Evolutionary conservation across 2,888 invertebrate species (phyloP).

Genomic region (Hydraecia micacea): DNA sequence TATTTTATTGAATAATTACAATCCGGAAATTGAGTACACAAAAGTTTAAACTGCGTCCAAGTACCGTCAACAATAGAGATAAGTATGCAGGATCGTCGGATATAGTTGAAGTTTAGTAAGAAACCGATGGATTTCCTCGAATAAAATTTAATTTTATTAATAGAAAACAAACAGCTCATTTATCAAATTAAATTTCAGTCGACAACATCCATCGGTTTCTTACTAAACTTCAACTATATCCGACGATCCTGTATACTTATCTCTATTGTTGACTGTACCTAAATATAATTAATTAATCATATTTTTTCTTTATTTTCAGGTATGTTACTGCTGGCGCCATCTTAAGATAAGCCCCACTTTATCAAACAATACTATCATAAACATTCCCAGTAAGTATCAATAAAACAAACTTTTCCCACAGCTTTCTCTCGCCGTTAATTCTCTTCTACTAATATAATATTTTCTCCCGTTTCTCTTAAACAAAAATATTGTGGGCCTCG

Average conservation of each 20-base stretch:
- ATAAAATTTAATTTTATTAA: too few relatives aligned
- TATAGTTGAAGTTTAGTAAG: too few relatives aligned
- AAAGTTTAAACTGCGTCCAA: background rate
- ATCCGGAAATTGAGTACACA: background rate
- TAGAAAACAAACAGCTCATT: too few relatives aligned
- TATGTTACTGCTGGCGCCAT: constrained; percentile 64
- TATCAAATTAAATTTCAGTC: too few relatives aligned
- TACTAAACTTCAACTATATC: too few relatives aligned
- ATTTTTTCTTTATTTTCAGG: constrained; percentile 68
- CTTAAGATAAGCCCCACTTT: constrained; percentile 31
- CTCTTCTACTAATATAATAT: constrained; percentile 52
- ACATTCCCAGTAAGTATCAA: constrained; percentile 54
- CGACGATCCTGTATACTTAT: too few relatives aligned
- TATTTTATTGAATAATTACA: background rate
- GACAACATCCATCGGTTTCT: too few relatives aligned
- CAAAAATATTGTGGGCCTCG: constrained; percentile 59
- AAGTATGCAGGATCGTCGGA: too few relatives aligned
- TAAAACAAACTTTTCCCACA: constrained; percentile 44
- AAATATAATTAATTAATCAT: background rate
- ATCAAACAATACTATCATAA: constrained; percentile 41
- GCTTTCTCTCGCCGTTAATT: constrained; percentile 51
- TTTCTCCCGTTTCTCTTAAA: constrained; percentile 55
- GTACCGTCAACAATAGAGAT: too few relatives aligned
- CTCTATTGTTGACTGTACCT: too few relatives aligned
- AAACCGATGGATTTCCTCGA: too few relatives aligned